Evolutionary conservation across 2,888 invertebrate genomes (phyloP), one percentile per base, ranked within the genome.

Genomic region (Cephalotes varians): DNA sequence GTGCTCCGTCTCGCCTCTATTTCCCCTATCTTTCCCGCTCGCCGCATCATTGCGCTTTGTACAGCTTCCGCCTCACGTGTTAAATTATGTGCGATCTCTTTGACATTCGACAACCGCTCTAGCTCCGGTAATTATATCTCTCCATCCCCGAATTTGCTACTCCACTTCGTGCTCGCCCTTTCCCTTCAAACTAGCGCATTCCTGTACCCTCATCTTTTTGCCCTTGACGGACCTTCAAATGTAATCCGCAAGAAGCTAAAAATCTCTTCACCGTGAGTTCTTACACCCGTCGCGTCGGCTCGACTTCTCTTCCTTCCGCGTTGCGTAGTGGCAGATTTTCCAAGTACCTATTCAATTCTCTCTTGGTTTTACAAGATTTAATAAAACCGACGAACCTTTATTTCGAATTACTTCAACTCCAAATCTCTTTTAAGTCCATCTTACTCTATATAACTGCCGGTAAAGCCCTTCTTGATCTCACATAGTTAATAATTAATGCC

Each of bases 71-170:
- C 69, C 71, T 85, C 73, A 79, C 81, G 82, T 84, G 86, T 85
- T 90, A 86, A 91, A 91, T 90, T 90, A 90, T 91, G 89, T 86
- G 82, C 76, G 79, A 85, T 72, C 87, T 84, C 90, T 88, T 91
- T 87, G 89, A 90, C 90, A 88, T 88, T 90, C 84, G 90, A 88
- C 90, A 81, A 86, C 77, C 82, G 84, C 84, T 79, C 76, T 82
- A 90, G 85, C 90, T 87, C 82, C 90, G 87, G 88, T 88, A 88
- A 90, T 90, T 89, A 83, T 86, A 74, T 79, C 81, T 79, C 81
- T 71, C 82, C 73, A 47, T 40, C 84, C 81, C 83, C 83, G 37
- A 76, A 64, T 84, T 85, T 69, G 69, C 64, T 49, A 40, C 76
- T 72, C 47, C 51, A 71, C 58, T 64, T 65, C 56, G 47, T 25